These are phyloP conservation scores for Notodonta dromedarius DNA, from an alignment of 2,888 invertebrate species.

Conservation along the genomic window DNA sequence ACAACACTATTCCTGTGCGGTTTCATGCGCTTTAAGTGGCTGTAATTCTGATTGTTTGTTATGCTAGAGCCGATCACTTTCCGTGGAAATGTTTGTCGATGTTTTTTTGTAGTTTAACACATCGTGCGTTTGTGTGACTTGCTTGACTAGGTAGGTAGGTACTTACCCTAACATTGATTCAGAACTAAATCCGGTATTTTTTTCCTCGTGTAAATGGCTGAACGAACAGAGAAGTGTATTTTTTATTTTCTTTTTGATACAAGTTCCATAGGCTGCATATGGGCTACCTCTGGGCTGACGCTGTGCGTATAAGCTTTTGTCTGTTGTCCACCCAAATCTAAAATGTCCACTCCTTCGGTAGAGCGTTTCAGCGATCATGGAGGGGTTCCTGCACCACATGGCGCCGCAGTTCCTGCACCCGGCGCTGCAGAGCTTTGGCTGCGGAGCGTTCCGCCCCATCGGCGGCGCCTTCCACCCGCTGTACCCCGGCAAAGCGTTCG, in stretches of 20 bases:
- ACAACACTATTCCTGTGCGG: conserved; percentile 63
- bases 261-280: too few species aligned
- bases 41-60: conserved; percentile 63
- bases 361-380: conserved; percentile 61
- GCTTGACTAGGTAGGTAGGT: background rate
- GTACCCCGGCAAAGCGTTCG: conserved; percentile 80
- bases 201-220: too few species aligned
- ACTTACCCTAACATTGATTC: too few species aligned
- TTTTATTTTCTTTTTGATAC: too few species aligned
- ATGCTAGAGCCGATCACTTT: conserved; percentile 45
- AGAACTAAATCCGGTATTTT: too few species aligned
- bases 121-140: conserved; percentile 1
- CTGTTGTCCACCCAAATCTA: background rate
- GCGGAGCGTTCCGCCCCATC: conserved; percentile 80
- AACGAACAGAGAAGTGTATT: too few species aligned
- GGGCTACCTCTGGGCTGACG: too few species aligned
- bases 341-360: conserved; percentile 22
- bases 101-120: conserved; percentile 20
- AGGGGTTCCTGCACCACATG: conserved; percentile 82
- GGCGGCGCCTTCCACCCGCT: conserved; percentile 80
- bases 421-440: conserved; percentile 80
- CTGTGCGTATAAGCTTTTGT: background rate
- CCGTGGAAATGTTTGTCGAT: conserved; percentile 30
- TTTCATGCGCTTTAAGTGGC: conserved; percentile 53
- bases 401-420: conserved; percentile 82